phyloP scores from a whole-genome alignment of 2,797 vertebrate genomes.

The Spinus pinus region DNA sequence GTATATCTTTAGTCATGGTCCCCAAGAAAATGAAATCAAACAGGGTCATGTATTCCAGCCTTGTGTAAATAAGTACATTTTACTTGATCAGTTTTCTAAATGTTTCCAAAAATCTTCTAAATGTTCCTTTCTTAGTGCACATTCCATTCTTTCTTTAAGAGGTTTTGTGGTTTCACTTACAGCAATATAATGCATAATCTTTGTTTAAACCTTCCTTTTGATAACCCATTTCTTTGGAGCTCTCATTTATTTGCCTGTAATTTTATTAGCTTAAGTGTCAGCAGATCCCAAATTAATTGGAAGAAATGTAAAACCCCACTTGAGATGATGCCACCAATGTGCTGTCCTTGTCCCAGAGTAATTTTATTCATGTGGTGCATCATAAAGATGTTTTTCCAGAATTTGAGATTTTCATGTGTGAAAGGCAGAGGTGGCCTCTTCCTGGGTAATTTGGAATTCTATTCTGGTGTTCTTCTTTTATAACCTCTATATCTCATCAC shows the following conservation, averaged over 20 bases:
- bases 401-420: not conserved
- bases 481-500: not conserved
- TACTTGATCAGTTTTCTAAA: not conserved
- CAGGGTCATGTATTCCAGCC: not conserved
- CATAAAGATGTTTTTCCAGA: not conserved
- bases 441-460: not conserved
- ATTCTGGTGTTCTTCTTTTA: not conserved
- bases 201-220: not conserved
- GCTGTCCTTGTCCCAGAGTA: not conserved
- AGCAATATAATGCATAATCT: not conserved
- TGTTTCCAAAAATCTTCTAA: not conserved
- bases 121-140: not conserved
- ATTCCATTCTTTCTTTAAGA: not conserved
- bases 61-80: constrained; percentile 14
- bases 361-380: not conserved
- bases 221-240: not conserved
- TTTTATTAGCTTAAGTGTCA: not conserved
- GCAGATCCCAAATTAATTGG: not conserved
- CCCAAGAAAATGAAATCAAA: constrained; percentile 14
- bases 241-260: not conserved
- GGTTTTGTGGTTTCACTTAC: not conserved
- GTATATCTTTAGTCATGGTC: not conserved
- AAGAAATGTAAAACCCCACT: not conserved
- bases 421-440: not conserved
- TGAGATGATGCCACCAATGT: not conserved